These are phyloP conservation scores for Venusia cambrica DNA, from an alignment of 2,888 invertebrate species.

Conservation along the genomic window DNA sequence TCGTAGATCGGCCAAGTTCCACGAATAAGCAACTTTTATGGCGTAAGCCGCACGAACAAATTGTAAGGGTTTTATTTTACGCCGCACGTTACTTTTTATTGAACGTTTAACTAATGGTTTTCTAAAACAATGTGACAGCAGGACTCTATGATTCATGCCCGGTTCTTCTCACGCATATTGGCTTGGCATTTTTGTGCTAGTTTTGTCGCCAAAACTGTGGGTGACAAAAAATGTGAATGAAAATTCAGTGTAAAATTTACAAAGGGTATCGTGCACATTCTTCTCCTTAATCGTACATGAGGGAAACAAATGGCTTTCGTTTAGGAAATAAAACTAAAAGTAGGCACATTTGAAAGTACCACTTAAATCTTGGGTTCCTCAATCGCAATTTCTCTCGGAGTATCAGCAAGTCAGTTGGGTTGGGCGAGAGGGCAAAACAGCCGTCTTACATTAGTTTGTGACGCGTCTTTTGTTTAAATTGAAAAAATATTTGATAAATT, in stretches of 20 bases:
- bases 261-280: constrained; percentile 57
- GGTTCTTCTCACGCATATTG: constrained; percentile 32
- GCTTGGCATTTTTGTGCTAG: constrained; percentile 28
- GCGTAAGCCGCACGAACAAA: constrained; percentile 44
- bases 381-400: constrained; percentile 74
- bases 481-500: no score
- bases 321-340: constrained; percentile 79
- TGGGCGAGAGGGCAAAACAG: constrained; percentile 42
- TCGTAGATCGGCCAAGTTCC: constrained; percentile 45
- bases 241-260: constrained; percentile 49
- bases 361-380: constrained; percentile 77
- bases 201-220: constrained; percentile 11
- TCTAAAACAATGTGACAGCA: constrained; percentile 57
- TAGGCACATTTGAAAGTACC: constrained; percentile 78
- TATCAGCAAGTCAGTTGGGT: constrained; percentile 48
- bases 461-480: no score
- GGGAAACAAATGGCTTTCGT: constrained; percentile 77
- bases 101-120: constrained; percentile 62
- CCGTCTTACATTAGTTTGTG: constrained; percentile 25
- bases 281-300: constrained; percentile 65
- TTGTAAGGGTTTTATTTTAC: constrained; percentile 50
- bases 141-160: constrained; percentile 53
- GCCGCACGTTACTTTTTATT: constrained; percentile 52
- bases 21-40: constrained; percentile 48
- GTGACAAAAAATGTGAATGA: constrained; percentile 18